A percentile compares a stretch with the other conserved stretches of the same genome.
Conservation (phyloP, 2,113 vertebrate genomes). For the Hypanus sabinus region DNA sequence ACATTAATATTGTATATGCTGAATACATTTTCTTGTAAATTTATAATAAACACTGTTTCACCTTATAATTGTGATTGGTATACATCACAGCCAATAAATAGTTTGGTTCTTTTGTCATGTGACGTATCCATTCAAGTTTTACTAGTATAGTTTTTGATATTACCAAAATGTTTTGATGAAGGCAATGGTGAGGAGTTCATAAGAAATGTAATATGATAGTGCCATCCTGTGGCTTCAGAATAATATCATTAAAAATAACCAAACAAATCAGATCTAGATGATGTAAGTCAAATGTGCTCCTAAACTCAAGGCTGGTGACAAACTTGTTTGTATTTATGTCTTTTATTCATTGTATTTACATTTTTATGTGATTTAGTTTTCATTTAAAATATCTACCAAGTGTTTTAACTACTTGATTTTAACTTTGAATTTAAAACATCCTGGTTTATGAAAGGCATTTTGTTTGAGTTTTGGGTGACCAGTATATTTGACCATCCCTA, state of each 20-base stretch:
- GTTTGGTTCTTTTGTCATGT: background rate
- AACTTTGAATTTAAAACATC: no score
- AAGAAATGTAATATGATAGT: background rate
- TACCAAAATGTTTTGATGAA: background rate
- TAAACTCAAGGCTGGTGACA: background rate
- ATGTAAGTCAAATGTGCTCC: background rate
- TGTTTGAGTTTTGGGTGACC: no score
- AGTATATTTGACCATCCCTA: no score
- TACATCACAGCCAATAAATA: background rate
- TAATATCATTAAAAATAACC: background rate
- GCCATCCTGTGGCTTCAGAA: background rate
- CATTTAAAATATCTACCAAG: no score
- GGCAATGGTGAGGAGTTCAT: background rate
- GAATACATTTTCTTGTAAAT: background rate
- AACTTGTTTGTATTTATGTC: no score
- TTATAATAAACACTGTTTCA: background rate
- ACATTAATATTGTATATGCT: no score
- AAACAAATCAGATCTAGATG: background rate
- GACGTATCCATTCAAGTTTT: background rate
- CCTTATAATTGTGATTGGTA: background rate
- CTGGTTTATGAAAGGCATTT: no score
- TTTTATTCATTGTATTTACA: no score
- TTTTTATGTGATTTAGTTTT: no score
- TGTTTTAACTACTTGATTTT: no score
- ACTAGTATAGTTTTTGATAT: background rate